Conservation (phyloP, 2,797 vertebrate genomes). For the Alcedo atthis region DNA sequence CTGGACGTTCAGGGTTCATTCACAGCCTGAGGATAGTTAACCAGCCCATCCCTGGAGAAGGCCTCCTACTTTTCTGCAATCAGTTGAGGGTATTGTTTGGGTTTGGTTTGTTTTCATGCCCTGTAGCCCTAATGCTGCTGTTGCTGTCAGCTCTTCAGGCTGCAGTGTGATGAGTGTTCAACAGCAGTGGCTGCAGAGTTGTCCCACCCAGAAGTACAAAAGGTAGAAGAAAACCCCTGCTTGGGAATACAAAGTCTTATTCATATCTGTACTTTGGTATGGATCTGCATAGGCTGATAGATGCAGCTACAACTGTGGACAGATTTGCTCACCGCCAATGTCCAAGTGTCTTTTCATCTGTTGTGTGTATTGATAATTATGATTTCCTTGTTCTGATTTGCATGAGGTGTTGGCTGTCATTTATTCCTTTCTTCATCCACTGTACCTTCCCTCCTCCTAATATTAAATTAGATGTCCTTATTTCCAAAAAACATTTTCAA, state of each 20-base stretch:
- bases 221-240: fast-evolving
- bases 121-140: background rate
- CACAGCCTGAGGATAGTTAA: background rate
- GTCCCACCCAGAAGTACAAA: fast-evolving
- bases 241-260: background rate
- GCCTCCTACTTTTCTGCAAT: background rate
- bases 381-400: background rate
- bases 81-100: fast-evolving
- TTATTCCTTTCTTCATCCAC: background rate
- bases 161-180: background rate
- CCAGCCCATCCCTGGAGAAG: background rate
- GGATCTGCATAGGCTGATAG: background rate
- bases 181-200: background rate
- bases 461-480: background rate
- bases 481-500: conserved; percentile 19
- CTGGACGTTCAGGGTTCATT: background rate
- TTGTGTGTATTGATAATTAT: background rate
- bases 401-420: conserved; percentile 26
- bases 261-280: background rate
- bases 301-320: background rate
- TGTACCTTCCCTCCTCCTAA: background rate
- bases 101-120: background rate
- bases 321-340: background rate
- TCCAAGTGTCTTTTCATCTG: background rate
- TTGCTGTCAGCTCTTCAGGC: background rate